A percentile compares a stretch with the other conserved stretches of the same genome.
phyloP scores from a whole-genome alignment of 2,888 invertebrate genomes.

The Zootermopsis nevadensis region DNA sequence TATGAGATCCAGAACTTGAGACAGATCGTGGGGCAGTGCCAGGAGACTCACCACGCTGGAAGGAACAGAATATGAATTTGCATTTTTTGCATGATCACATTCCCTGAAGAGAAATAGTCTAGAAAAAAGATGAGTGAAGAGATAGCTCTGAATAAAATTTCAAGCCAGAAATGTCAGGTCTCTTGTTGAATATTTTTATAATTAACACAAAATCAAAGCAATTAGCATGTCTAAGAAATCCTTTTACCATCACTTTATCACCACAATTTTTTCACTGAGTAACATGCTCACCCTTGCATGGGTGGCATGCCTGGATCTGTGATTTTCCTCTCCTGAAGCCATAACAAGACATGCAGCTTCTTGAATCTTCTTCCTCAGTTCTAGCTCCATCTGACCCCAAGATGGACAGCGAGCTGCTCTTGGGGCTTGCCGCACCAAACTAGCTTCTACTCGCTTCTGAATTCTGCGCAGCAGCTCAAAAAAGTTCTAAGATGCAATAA shows the following conservation, averaged over 20 bases:
- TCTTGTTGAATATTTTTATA: no score
- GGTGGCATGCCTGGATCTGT: conserved; percentile 31
- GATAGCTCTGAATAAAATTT: no score
- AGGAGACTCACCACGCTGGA: conserved; percentile 55
- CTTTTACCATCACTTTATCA: no score
- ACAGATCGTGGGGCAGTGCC: conserved; percentile 52
- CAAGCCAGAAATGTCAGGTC: no score
- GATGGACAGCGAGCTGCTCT: conserved; percentile 72
- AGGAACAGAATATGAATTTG: background rate
- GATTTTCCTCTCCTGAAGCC: conserved; percentile 58
- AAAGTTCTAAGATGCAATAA: conserved; percentile 62
- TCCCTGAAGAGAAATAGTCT: no score
- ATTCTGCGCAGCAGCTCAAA: conserved; percentile 72
- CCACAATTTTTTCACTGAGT: no score
- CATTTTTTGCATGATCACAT: no score
- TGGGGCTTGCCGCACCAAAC: conserved; percentile 76
- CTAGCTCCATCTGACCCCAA: conserved; percentile 74
- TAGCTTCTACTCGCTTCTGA: conserved; percentile 75
- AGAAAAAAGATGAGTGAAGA: no score
- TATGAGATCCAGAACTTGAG: conserved; percentile 57
- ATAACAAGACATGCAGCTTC: conserved; percentile 70
- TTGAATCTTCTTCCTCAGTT: conserved; percentile 72
- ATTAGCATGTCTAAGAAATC: no score
- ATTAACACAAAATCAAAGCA: no score
- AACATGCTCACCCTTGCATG: conserved; percentile 36